A percentile compares a stretch with the other conserved stretches of the same genome.
Conservation (phyloP, 2,113 vertebrate species). For the Triplophysa rosa region DNA sequence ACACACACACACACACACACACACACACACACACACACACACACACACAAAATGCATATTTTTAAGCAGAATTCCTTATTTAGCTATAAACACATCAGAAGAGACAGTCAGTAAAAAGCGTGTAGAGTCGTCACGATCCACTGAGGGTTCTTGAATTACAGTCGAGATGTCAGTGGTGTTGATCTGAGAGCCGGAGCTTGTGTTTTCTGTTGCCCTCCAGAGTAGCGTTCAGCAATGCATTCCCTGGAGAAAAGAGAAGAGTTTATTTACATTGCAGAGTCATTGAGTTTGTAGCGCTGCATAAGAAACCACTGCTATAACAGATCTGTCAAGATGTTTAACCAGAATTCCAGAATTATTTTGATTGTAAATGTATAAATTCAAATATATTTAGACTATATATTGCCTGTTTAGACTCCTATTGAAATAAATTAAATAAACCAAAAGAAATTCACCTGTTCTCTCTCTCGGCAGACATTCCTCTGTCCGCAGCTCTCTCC, state of each 20-base stretch:
- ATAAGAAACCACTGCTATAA: neutral
- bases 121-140: neutral
- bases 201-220: conserved; percentile 41
- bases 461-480: conserved; percentile 57
- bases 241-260: conserved; percentile 54
- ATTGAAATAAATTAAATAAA: too few relatives aligned
- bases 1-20: neutral
- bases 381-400: too few relatives aligned
- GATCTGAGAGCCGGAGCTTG: neutral
- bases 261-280: conserved; percentile 39
- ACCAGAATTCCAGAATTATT: too few relatives aligned
- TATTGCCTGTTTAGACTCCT: too few relatives aligned
- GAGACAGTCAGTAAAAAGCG: neutral
- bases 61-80: neutral
- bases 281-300: conserved; percentile 24
- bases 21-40: neutral
- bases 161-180: conserved; percentile 2
- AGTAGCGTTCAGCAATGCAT: conserved; percentile 52
- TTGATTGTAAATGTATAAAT: too few relatives aligned
- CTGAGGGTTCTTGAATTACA: neutral
- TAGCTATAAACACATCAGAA: neutral
- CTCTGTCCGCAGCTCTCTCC: conserved; percentile 76
- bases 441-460: neutral
- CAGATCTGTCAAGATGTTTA: neutral
- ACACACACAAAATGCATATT: too few relatives aligned